Evolutionary conservation across 2,888 invertebrate species (phyloP), one percentile per base, ranked within the genome.

Genomic region (Nomada fucata): DNA sequence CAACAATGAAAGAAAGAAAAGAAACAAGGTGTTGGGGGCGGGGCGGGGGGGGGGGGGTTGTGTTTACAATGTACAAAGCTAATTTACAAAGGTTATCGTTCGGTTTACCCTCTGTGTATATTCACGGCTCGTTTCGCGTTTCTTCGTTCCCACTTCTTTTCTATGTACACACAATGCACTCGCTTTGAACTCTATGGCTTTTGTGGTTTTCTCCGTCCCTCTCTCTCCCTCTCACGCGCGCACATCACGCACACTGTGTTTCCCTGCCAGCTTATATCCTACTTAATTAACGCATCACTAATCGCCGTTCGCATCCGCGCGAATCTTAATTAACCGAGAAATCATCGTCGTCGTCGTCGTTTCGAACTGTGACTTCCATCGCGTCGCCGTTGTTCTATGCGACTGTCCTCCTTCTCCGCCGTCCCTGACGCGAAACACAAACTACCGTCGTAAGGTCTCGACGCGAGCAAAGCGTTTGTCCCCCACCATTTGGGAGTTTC

Each of bases 41-140:
- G 61, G 60, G 29, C 23, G 72, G 57, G 47, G 60, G 65, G 60
- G 65, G 59, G 55, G 47, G 60, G 65, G 60, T 61, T 55, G 55
- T 67, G 71, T 53, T 57, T 73, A 76, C 44, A 84, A 79, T 70
- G 76, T 84, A 82, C 84, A 81, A 85, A 83, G 86, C 85, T 86
- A 87, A 87, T 87, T 86, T 87, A 87, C 84, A 87, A 87, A 87
- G 86, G 80, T 85, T 36, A 47, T 71, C 87, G 76, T 77, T 86
- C 86, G 80, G 82, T 47, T 71, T 86, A 82, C 76, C 81, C 83
- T 85, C 76, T 84, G 85, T 77, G 79, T 79, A 36, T 36, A 36
- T 67, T 81, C 68, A 65, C 82, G 71, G 67, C 63, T 74, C 79
- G 72, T 64, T 67, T 84, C 82, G 70, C 76, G 42, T 61, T 61